Conservation (phyloP, 2,888 invertebrate species). For the Idaea straminata region DNA sequence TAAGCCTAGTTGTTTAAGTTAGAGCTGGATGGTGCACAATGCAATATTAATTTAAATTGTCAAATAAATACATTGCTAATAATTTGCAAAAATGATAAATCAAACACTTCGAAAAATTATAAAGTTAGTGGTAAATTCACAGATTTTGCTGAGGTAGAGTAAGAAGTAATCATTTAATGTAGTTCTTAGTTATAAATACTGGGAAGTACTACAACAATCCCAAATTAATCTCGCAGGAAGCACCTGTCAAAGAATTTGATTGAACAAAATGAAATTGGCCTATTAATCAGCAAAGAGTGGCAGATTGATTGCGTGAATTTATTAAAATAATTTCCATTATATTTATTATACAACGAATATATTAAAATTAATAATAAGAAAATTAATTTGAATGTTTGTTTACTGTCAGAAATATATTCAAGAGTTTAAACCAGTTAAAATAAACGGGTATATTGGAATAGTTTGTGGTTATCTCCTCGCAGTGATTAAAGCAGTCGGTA, state of each 20-base stretch:
- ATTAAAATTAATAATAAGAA: neutral
- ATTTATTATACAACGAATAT: neutral
- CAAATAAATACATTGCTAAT: no score
- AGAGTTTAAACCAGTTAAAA: neutral
- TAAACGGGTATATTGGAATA: neutral
- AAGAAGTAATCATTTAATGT: no score
- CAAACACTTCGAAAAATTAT: no score
- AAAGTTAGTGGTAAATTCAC: no score
- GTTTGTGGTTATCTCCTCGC: constrained; percentile 14
- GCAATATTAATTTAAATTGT: no score
- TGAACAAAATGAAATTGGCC: neutral
- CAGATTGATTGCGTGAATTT: neutral
- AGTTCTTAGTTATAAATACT: no score
- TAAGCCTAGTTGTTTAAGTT: no score
- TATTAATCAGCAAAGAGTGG: neutral
- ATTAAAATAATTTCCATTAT: neutral
- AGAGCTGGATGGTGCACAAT: no score
- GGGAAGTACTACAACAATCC: neutral
- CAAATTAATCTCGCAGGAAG: neutral
- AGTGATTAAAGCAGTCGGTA: constrained; percentile 21
- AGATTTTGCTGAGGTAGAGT: no score
- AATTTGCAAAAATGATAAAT: no score
- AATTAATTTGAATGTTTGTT: neutral
- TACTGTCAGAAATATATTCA: neutral
- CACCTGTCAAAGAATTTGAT: neutral